Evolutionary conservation across 2,797 vertebrate species (phyloP).

Genomic region (Stomatorhinus walkeri): DNA sequence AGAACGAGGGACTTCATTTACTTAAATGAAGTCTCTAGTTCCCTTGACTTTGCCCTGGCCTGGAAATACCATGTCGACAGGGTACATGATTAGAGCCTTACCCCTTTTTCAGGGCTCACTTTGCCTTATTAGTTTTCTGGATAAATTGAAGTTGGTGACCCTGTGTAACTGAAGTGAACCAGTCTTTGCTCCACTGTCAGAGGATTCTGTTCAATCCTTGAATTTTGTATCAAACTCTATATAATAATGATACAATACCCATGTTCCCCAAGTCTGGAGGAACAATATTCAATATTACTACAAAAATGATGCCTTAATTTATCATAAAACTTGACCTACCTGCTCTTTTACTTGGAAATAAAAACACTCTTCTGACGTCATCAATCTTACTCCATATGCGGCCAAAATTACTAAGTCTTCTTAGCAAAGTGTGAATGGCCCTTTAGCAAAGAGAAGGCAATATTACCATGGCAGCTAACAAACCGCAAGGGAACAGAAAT

Average conservation of each 20-base stretch:
- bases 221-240: neutral
- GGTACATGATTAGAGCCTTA: neutral
- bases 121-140: neutral
- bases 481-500: neutral
- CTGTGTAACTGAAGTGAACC: neutral
- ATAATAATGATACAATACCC: neutral
- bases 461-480: neutral
- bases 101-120: neutral
- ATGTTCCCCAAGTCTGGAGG: neutral
- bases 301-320: neutral
- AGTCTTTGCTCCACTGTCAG: neutral
- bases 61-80: neutral
- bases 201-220: neutral
- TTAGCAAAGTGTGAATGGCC: neutral
- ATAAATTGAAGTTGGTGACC: neutral
- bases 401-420: neutral
- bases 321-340: neutral
- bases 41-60: neutral
- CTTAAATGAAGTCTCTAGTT: neutral
- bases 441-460: neutral
- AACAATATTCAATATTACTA: neutral
- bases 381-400: neutral
- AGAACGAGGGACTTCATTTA: neutral
- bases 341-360: neutral
- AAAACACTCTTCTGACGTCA: neutral